These are phyloP conservation scores for Drosophila sproati DNA, from an alignment of 1,140 invertebrate species.

Conservation along the genomic window DNA sequence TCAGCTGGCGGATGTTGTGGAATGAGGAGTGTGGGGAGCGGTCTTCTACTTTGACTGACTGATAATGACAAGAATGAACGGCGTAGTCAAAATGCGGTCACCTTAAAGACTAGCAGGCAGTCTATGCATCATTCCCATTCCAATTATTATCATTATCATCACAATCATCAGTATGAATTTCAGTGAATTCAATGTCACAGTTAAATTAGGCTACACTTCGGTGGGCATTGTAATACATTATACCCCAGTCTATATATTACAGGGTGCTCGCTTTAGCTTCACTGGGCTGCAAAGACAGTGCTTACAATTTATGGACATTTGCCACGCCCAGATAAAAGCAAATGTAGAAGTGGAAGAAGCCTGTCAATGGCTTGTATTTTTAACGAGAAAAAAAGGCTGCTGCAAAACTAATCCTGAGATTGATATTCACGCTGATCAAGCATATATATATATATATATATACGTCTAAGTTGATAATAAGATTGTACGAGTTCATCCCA, in stretches of 20 bases:
- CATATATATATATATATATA: too few relatives aligned
- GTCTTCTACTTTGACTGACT: slow-evolving; percentile 41
- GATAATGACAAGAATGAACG: slow-evolving; percentile 32
- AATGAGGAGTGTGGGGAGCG: background rate
- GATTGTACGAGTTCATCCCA: too few relatives aligned
- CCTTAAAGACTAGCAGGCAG: background rate
- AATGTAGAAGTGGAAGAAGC: too few relatives aligned
- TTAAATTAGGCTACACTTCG: slow-evolving; percentile 12
- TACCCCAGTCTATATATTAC: background rate
- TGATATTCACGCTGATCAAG: too few relatives aligned
- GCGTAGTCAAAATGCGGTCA: slow-evolving; percentile 16
- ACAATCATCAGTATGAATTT: background rate
- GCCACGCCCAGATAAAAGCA: background rate
- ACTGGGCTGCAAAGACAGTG: background rate
- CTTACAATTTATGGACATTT: background rate
- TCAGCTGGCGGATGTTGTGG: slow-evolving; percentile 27
- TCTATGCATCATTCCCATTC: background rate
- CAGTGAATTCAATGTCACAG: too few relatives aligned
- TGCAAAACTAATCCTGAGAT: too few relatives aligned
- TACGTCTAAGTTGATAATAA: too few relatives aligned
- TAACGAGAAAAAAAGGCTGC: too few relatives aligned
- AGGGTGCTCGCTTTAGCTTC: background rate
- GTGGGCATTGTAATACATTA: slow-evolving; percentile 14
- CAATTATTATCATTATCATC: slow-evolving; percentile 53
- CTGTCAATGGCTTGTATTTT: too few relatives aligned